phyloP scores from a whole-genome alignment of 2,113 vertebrate genomes.

The Beaufortia kweichowensis region DNA sequence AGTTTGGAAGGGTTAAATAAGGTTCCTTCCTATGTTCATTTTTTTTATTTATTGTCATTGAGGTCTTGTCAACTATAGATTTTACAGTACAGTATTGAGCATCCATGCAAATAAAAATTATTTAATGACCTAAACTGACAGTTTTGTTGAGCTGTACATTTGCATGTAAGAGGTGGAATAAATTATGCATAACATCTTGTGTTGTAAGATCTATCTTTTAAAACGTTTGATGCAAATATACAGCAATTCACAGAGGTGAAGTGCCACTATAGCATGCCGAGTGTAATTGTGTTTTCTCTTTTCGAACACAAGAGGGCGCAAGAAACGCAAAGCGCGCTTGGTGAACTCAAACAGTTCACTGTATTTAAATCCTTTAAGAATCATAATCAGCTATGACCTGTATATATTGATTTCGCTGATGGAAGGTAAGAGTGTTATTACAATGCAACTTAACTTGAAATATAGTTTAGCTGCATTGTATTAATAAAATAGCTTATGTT shows the following conservation, averaged over 20 bases:
- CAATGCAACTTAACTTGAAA: not conserved
- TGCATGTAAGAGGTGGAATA: not conserved
- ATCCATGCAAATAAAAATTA: not conserved
- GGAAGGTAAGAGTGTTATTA: not conserved
- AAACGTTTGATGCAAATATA: not conserved
- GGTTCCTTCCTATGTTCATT: not conserved
- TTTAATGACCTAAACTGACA: not conserved
- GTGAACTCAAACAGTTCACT: not conserved
- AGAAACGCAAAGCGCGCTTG: not conserved
- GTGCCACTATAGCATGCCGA: not conserved
- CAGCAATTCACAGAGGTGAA: not conserved
- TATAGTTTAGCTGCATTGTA: no score
- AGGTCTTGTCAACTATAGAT: not conserved
- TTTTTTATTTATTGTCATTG: not conserved
- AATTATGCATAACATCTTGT: not conserved
- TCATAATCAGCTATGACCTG: not conserved
- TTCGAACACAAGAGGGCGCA: conserved; percentile 26
- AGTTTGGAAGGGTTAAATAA: not conserved
- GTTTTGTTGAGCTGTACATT: not conserved
- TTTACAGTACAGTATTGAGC: not conserved
- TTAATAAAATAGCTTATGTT: not conserved
- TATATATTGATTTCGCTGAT: not conserved
- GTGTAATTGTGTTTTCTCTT: not conserved
- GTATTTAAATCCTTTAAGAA: not conserved
- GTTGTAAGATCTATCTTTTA: not conserved